Evolutionary conservation across 2,113 vertebrate species (phyloP), one percentile per base, ranked within the genome.

Genomic region (Ctenomys sociabilis): DNA sequence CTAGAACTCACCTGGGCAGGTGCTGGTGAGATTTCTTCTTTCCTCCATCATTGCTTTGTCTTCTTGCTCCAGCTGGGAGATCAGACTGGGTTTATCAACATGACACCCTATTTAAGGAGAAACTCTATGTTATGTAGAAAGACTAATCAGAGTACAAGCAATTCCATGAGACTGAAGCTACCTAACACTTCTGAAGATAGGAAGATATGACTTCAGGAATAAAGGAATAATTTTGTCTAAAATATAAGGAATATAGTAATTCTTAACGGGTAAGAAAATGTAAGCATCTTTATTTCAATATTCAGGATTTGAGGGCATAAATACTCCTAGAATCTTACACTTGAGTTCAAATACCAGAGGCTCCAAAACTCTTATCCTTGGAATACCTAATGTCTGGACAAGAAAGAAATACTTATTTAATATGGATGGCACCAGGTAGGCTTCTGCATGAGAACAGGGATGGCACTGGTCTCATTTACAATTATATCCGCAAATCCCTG

Each of bases 1-100:
- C 49, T 45, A 35, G 37, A 5, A 24, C 97, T 97, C 77, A 97
- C 97, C 97, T 92, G 94, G 37, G 37, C 85, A 68, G 9, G 88
- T 43, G 64, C 63, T 78, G 63, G 91, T 49, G 24, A 82, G 57
- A 66, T 66, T 17, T 73, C 68, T 68, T 54, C 26, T 88, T 37
- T 85, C 77, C 64, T 96, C 64, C 66, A 26, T 35, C 32, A 54
- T 21, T 40, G 35, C 8, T 28, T 61, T 84, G 63, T 93, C 93
- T 37, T 94, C 95, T 85, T 91, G 86, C 32, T 95, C 96, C 93
- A 94, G 81, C 0, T 88, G 89, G 24, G 90, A 73, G 63, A 93
- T 85, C 30, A 97, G 81, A 61, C 61, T 94, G 85, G 88, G 90
- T 49, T 95, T 95, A 49, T 88, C 90, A 72, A 96, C 59, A 6